These are phyloP conservation scores for Chionomys nivalis DNA, from an alignment of 2,113 vertebrate species.

Conservation along the genomic window DNA sequence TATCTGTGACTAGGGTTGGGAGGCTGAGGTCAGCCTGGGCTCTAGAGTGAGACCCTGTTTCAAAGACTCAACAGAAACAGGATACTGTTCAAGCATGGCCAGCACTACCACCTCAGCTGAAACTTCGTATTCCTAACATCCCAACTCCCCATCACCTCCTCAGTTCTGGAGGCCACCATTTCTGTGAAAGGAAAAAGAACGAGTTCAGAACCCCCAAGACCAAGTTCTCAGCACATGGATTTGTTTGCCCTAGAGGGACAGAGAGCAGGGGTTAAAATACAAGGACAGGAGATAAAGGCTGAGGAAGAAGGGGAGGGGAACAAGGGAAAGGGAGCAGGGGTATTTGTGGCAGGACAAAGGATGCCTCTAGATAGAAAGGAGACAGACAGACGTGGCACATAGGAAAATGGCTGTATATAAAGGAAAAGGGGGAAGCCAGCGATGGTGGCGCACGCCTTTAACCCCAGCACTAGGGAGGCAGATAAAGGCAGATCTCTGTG, in stretches of 20 bases:
- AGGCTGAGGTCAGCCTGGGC: neutral
- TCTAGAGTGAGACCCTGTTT: neutral
- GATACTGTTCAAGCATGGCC: neutral
- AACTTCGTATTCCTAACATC: neutral
- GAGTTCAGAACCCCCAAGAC: too few species aligned
- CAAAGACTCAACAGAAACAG: too few species aligned
- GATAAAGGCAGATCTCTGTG: too few species aligned
- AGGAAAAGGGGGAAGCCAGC: neutral
- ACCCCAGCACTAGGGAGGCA: too few species aligned
- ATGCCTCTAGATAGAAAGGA: neutral
- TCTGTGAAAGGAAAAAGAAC: too few species aligned
- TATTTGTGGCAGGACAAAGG: neutral
- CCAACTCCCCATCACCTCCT: neutral
- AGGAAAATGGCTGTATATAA: neutral
- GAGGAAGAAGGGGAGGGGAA: neutral
- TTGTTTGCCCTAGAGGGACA: too few species aligned
- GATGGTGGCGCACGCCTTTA: too few species aligned
- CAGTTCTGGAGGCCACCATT: neutral
- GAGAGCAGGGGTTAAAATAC: too few species aligned
- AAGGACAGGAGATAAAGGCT: neutral
- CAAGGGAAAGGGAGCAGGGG: neutral
- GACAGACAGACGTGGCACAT: neutral
- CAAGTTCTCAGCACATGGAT: too few species aligned
- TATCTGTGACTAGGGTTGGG: too few species aligned
- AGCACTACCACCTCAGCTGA: neutral